Percentiles rank a stretch among this genome's conserved stretches.
phyloP scores from a whole-genome alignment of 2,797 vertebrate species.

The Typhlichthys subterraneus region DNA sequence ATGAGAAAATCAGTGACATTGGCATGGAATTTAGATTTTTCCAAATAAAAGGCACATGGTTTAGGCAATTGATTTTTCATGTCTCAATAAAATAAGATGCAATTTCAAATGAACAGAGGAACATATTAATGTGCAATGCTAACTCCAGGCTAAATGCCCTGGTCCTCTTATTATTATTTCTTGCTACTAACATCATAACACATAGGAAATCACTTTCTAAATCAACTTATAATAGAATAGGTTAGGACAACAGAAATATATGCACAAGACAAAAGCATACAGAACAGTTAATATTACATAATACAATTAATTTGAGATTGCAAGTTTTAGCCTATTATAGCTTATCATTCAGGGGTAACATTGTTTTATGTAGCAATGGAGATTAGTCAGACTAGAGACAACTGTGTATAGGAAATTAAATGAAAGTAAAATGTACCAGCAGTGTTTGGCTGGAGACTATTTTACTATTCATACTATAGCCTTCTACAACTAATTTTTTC shows the following conservation, averaged over 20 bases:
- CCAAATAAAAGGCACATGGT: slow-evolving; percentile 55
- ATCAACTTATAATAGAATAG: slow-evolving; percentile 35
- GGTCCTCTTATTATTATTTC: slow-evolving; percentile 14
- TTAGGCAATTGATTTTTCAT: slow-evolving; percentile 27
- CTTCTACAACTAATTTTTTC: too few relatives aligned
- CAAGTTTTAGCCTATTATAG: slow-evolving; percentile 40
- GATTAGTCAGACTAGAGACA: slow-evolving; percentile 39
- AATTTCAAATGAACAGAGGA: slow-evolving; percentile 23
- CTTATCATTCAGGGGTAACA: slow-evolving; percentile 46
- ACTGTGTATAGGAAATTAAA: too few relatives aligned
- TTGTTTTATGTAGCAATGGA: slow-evolving; percentile 60
- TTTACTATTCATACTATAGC: too few relatives aligned
- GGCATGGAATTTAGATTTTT: slow-evolving; percentile 52
- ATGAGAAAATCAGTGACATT: slow-evolving; percentile 55
- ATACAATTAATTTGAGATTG: slow-evolving; percentile 37
- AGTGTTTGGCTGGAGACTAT: slow-evolving; percentile 46
- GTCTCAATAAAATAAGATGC: slow-evolving; percentile 19
- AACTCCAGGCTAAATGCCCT: slow-evolving; percentile 4
- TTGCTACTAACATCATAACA: slow-evolving; percentile 11
- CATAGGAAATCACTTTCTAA: slow-evolving; percentile 20
- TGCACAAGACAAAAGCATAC: slow-evolving; percentile 24
- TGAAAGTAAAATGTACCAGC: slow-evolving; percentile 10
- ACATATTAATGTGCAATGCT: slow-evolving; percentile 28
- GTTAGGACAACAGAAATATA: slow-evolving; percentile 18
- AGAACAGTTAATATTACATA: slow-evolving; percentile 38